Evolutionary conservation across 2,888 invertebrate species (phyloP).

Genomic region (Meiosimyza platycephala): DNA sequence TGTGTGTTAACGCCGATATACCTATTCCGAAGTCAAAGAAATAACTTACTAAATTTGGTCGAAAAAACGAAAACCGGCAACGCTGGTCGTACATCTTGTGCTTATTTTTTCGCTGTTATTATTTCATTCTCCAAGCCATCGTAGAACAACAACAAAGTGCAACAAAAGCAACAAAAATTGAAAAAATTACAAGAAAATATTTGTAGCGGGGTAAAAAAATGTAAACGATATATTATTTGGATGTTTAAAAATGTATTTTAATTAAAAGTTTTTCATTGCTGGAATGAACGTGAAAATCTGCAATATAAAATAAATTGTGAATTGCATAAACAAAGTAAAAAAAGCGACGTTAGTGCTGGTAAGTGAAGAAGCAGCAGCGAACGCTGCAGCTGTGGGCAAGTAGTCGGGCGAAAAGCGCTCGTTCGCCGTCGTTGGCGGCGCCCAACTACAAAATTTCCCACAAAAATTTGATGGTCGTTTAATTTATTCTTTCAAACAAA

Average conservation of each 20-base stretch:
- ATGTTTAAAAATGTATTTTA: neutral
- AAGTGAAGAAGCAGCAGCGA: neutral
- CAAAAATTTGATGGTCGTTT: neutral
- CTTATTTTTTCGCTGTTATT: neutral
- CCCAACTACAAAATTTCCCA: slow-evolving; percentile 6
- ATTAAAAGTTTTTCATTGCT: slow-evolving; percentile 10
- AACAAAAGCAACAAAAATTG: slow-evolving; percentile 29
- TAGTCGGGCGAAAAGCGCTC: neutral
- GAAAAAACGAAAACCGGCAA: too few species aligned
- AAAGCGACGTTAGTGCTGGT: neutral
- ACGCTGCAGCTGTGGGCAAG: neutral
- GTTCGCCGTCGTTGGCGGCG: neutral
- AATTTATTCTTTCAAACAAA: neutral
- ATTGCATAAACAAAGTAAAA: slow-evolving; percentile 18
- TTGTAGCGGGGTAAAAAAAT: slow-evolving; percentile 27
- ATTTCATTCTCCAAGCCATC: neutral
- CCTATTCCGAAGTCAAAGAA: too few species aligned
- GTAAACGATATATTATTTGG: slow-evolving; percentile 41
- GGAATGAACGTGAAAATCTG: neutral
- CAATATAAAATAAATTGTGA: neutral
- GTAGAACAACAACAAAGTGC: slow-evolving; percentile 26
- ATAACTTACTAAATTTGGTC: too few species aligned
- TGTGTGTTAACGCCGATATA: too few species aligned
- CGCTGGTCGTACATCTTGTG: too few species aligned
- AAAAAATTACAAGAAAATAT: slow-evolving; percentile 33